Conservation (phyloP, 2,888 invertebrate genomes). For the Listrodromus nycthemerus region DNA sequence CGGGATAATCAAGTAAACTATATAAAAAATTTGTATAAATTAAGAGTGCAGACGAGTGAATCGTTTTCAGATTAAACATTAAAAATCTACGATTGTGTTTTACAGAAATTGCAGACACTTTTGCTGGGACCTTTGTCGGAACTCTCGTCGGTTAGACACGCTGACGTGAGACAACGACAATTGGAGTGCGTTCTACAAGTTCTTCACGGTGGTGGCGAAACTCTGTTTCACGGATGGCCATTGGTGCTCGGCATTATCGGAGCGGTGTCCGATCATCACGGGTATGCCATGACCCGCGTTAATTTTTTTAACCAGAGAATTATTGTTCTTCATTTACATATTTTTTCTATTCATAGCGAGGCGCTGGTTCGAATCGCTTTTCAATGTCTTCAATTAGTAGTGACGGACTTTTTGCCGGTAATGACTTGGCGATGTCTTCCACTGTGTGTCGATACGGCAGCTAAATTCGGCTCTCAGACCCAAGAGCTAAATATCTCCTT, state of each 20-base stretch:
- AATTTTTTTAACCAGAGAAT: neutral
- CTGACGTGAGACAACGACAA: constrained; percentile 97
- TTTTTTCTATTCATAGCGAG: constrained; percentile 87
- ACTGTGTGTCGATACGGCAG: constrained; percentile 95
- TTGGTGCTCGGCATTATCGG: constrained; percentile 97
- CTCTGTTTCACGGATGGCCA: constrained; percentile 97
- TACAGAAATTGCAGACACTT: constrained; percentile 92
- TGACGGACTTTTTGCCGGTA: constrained; percentile 96
- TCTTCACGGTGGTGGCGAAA: constrained; percentile 96
- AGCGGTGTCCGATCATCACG: constrained; percentile 97
- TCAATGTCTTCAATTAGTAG: constrained; percentile 97
- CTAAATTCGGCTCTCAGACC: constrained; percentile 98
- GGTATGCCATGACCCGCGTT: constrained; percentile 85
- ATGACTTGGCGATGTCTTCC: constrained; percentile 97
- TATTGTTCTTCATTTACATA: constrained; percentile 51
- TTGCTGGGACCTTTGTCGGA: constrained; percentile 96
- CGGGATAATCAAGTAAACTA: constrained; percentile 91
- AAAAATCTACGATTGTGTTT: constrained; percentile 12
- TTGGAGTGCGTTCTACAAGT: constrained; percentile 97
- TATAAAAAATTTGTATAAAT: constrained; percentile 58
- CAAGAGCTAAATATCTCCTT: constrained; percentile 98
- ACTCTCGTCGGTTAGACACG: constrained; percentile 94
- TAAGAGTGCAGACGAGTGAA: neutral
- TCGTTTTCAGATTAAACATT: neutral
- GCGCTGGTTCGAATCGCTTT: constrained; percentile 96